Base-by-base conservation (phyloP, 2,113 vertebrate species). In the Cebidichthys violaceus region DNA sequence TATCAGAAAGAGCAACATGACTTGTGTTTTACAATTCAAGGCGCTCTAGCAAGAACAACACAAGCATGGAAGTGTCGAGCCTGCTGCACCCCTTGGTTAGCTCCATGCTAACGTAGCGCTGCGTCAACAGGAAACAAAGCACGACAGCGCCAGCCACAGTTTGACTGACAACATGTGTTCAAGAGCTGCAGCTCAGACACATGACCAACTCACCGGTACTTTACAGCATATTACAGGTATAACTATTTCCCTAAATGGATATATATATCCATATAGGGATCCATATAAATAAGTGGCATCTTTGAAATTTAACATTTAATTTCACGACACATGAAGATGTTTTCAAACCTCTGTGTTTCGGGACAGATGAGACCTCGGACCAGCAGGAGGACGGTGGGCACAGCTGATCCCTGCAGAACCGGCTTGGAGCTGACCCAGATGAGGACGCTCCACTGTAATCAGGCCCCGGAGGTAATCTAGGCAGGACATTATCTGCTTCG, bases 391-490 rank as follows among this genome's bases (percentile, higher is more conserved):
- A 70, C 87, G 31, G 55, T n/a, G 52, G 52, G 64, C 83, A 74
- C 77, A 81, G 85, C 83, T 81, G 82, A 87, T 89, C 77, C 84
- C 78, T 64, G 82, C 77, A 78, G 76, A 91, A 84, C 77, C 79
- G 9, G 33, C 65, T 65, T 85, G 79, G 87, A 83, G 73, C 81
- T 71, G 88, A 82, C 86, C 89, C 90, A 92, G 81, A 89, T 84
- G 90, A 87, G 90, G 90, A 57, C 45, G 70, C 77, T 87, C 81
- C 37, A 71, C 60, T 88, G 81, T 92, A 90, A 93, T 92, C 89
- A 73, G 88, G 83, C 89, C 91, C 87, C 45, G 39, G 81, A 86
- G 90, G 89, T 92, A 88, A 92, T 93, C 80, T 79, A 86, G 87
- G 86, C 82, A 78, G 80, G 84, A 85, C 88, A 82, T 91, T 91